Evolutionary conservation across 1,140 invertebrate species (phyloP), one percentile per base, ranked within the genome.

Genomic region (Druon quercuslanigerum): DNA sequence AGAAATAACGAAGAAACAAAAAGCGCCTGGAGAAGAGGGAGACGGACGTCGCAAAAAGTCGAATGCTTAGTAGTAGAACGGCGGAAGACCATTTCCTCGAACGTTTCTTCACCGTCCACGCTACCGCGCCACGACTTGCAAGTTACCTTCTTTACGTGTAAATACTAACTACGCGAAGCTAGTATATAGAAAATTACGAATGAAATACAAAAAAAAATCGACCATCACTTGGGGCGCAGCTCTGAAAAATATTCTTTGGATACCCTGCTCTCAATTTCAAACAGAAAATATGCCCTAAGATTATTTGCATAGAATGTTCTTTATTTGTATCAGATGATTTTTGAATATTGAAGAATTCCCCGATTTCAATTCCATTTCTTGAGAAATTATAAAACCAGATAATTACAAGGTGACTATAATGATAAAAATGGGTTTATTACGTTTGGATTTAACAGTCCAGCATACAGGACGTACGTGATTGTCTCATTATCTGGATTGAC

Each of bases 381-480:
- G 40, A 46, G 7, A 46, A 46, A 46, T 46, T 46, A 11, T 46
- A 9, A 46, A 46, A 46, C 40, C 40, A 46, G 79, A 71, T 77
- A 81, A 82, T 80, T 79, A 79, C 82, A 80, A 80, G 76, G 78
- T 77, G 79, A 78, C 77, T 75, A 51, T 79, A 75, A 73, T 73
- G 77, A 80, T 84, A 79, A 79, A 66, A 72, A 76, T 74, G 72
- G 71, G 74, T 80, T 77, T 51, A 73, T 75, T 70, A 60, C 74
- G 75, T 79, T 82, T 78, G 76, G 78, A 72, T 76, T 72, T 79
- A 79, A 73, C 75, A 76, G 77, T 82, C 74, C 76, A 78, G 81
- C 81, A 84, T 82, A 90, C 88, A 90, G 90, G 89, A 90, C 89
- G 90, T 90, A 84, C 89, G 86, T 88, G 88, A 91, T 91, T 91